phyloP scores from a whole-genome alignment of 2,888 invertebrate species.

The Crioceris asparagi region DNA sequence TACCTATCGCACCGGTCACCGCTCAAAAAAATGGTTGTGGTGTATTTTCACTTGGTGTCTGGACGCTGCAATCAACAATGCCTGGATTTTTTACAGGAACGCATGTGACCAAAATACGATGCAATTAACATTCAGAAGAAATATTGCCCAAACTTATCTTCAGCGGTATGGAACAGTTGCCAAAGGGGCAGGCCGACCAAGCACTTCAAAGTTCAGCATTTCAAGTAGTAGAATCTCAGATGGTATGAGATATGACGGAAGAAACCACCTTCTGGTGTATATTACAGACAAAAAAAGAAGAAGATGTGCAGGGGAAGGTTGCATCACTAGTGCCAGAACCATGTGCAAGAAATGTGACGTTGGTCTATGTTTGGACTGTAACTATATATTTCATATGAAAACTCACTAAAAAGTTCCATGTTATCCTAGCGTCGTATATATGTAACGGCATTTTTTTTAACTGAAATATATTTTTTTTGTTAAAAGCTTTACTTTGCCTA shows the following conservation, averaged over 20 bases:
- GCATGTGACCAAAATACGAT: not conserved
- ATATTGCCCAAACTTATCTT: conserved; percentile 11
- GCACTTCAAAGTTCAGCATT: conserved; percentile 8
- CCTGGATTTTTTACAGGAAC: conserved; percentile 9
- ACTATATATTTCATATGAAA: conserved; percentile 6
- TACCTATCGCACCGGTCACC: conserved; percentile 10
- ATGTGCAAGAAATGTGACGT: conserved; percentile 14
- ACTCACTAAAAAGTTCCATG: too few relatives aligned
- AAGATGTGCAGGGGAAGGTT: conserved; percentile 14
- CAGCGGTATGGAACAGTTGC: conserved; percentile 16
- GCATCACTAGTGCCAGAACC: conserved; percentile 9
- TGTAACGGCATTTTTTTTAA: too few relatives aligned
- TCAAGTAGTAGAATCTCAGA: conserved; percentile 9
- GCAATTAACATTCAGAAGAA: conserved; percentile 10
- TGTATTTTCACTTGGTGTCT: conserved; percentile 11
- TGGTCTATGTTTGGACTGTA: conserved; percentile 8
- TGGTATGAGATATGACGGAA: conserved; percentile 12
- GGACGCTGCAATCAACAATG: conserved; percentile 8
- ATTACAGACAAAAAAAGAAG: conserved; percentile 12
- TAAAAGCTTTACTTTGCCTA: too few relatives aligned
- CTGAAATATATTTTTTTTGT: too few relatives aligned
- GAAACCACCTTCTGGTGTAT: conserved; percentile 10
- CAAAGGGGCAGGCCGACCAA: conserved; percentile 10
- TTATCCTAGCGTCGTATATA: too few relatives aligned
- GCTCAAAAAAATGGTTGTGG: conserved; percentile 15